Evolutionary conservation across 1,140 invertebrate genomes (phyloP), one percentile per base, ranked within the genome.

Genomic region (Ephestia elutella): DNA sequence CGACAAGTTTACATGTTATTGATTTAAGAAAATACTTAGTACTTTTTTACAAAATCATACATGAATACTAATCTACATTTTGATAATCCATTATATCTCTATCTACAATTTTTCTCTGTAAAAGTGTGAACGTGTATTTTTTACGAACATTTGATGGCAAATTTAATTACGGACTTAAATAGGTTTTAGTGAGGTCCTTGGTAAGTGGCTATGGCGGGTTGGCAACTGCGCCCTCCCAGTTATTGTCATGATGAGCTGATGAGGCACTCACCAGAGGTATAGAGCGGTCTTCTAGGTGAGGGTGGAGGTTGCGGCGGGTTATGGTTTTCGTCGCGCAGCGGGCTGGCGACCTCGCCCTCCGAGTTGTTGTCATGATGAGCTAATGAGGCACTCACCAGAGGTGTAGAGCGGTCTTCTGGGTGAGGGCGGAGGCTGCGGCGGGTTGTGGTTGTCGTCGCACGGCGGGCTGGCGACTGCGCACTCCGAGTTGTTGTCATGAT

Each of bases 231-330:
- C 78, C 80, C 61, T 81, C 80, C 3, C 77, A 60, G 63, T 82
- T 82, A 66, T 86, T 80, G 70, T 86, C n/a, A n/a, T n/a, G n/a
- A n/a, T n/a, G n/a, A n/a, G n/a, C n/a, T n/a, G n/a, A n/a, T n/a
- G n/a, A n/a, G n/a, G n/a, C n/a, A 55, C 73, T 78, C 69, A 91
- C 90, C 90, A 79, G 87, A 80, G 17, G 90, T 85, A 8, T 90
- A 90, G 48, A 91, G 76, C 17, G 88, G 89, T 18, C 63, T 68
- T 8, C 73, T 66, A 0, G 78, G 70, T 4, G 70, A 67, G 54
- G 59, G 57, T 38, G 17, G 57, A 0, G 68, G 69, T 28, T 72
- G 75, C 32, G 78, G 71, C 0, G 77, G 71, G 55, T 86, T 86
- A 69, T 83, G 78, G 68, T 84, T 85, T 65, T 86, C 78, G 30